These are phyloP conservation scores for Callocephalon fimbriatum DNA, from an alignment of 2,113 vertebrate genomes.

Conservation along the genomic window DNA sequence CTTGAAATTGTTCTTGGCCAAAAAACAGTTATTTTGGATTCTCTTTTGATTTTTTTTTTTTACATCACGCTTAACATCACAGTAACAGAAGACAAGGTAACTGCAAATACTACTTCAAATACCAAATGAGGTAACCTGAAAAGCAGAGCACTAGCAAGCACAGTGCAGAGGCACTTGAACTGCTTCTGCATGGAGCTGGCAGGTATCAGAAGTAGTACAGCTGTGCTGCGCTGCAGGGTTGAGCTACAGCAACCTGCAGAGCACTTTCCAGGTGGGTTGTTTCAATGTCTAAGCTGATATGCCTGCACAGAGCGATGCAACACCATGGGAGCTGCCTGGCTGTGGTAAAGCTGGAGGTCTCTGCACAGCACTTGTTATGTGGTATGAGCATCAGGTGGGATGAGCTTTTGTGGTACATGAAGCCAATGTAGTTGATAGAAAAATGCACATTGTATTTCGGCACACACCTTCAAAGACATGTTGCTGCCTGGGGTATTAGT, in stretches of 20 bases:
- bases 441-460: background rate
- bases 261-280: background rate
- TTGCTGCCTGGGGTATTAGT: too few species aligned
- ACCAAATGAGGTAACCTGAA: background rate
- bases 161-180: background rate
- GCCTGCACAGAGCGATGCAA: background rate
- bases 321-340: background rate
- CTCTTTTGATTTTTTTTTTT: background rate
- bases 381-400: background rate
- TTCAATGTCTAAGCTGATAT: background rate
- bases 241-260: background rate
- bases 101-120: background rate
- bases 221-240: background rate
- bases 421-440: background rate
- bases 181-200: background rate
- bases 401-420: background rate
- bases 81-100: background rate
- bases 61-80: background rate
- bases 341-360: background rate
- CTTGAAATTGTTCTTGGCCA: background rate
- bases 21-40: background rate
- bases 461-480: background rate
- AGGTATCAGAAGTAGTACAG: background rate
- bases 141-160: background rate
- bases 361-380: accelerated